Evolutionary conservation across 1,140 invertebrate species (phyloP).

Genomic region (Drosophila nannoptera): DNA sequence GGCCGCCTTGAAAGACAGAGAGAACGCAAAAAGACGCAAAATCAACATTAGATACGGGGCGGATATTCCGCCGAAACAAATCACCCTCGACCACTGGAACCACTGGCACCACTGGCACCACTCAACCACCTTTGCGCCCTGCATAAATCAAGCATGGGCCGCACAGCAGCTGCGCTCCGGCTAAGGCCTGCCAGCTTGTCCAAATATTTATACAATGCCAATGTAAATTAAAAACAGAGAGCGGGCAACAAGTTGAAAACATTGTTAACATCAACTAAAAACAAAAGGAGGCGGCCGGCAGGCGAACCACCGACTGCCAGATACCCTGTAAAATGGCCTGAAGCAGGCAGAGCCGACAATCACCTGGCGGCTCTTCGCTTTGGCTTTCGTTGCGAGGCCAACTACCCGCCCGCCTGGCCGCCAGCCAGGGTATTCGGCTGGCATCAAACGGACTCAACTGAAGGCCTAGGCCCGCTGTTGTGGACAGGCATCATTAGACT

Average conservation of each 20-base stretch:
- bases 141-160: constrained; percentile 54
- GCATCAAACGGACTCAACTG: constrained; percentile 52
- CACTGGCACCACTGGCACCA: not conserved
- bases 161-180: constrained; percentile 29
- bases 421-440: constrained; percentile 4
- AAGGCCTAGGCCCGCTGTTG: constrained; percentile 42
- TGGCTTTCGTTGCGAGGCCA: too few species aligned
- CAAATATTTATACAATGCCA: constrained; percentile 76
- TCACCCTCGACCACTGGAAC: not conserved
- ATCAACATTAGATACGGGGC: constrained; percentile 64
- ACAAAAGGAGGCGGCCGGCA: constrained; percentile 37
- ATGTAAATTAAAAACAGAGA: constrained; percentile 73
- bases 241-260: constrained; percentile 72
- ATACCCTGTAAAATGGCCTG: not conserved
- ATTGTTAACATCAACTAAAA: constrained; percentile 47
- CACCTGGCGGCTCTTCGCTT: too few species aligned
- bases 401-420: too few species aligned
- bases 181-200: constrained; percentile 54
- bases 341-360: too few species aligned
- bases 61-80: constrained; percentile 5
- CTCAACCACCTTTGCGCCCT: constrained; percentile 7
- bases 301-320: not conserved
- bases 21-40: constrained; percentile 64
- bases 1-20: constrained; percentile 22
- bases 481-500: constrained; percentile 68